A percentile compares a stretch with the other conserved stretches of the same genome.
Evolutionary conservation across 2,113 vertebrate species (phyloP).

Genomic region (Meriones unguiculatus): DNA sequence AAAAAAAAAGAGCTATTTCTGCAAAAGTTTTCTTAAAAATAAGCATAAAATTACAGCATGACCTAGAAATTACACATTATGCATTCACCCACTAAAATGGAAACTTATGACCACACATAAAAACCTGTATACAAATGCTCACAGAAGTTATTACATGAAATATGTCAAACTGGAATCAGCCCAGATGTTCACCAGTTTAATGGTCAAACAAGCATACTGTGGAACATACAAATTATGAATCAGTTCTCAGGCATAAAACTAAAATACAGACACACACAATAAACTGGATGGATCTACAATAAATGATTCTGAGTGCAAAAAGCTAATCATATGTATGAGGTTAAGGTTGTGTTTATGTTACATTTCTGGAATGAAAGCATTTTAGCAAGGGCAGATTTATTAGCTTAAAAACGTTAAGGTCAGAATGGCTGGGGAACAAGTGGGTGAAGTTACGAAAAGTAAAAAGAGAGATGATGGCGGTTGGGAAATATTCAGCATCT

Average conservation of each 20-base stretch:
- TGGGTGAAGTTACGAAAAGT: neutral
- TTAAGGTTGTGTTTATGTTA: neutral
- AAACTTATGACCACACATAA: constrained; percentile 35
- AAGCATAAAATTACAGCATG: constrained; percentile 43
- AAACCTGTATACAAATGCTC: constrained; percentile 34
- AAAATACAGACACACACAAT: neutral
- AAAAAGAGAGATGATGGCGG: neutral
- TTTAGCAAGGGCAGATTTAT: constrained; percentile 8
- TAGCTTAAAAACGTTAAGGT: neutral
- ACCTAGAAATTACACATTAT: neutral
- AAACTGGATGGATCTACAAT: neutral
- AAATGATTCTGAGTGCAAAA: neutral
- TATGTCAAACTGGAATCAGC: neutral
- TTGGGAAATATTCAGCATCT: neutral
- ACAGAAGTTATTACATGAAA: constrained; percentile 16
- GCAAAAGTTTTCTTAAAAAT: constrained; percentile 58
- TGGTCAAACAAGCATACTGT: neutral
- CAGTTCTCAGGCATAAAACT: constrained; percentile 1
- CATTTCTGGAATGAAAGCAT: neutral
- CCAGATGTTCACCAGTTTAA: constrained; percentile 9
- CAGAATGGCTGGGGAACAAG: neutral
- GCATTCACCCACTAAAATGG: constrained; percentile 43
- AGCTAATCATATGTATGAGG: constrained; percentile 5
- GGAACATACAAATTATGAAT: neutral
- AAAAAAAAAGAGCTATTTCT: neutral